These are phyloP conservation scores for Paratilapia polleni DNA, from an alignment of 2,113 vertebrate genomes.

Conservation along the genomic window DNA sequence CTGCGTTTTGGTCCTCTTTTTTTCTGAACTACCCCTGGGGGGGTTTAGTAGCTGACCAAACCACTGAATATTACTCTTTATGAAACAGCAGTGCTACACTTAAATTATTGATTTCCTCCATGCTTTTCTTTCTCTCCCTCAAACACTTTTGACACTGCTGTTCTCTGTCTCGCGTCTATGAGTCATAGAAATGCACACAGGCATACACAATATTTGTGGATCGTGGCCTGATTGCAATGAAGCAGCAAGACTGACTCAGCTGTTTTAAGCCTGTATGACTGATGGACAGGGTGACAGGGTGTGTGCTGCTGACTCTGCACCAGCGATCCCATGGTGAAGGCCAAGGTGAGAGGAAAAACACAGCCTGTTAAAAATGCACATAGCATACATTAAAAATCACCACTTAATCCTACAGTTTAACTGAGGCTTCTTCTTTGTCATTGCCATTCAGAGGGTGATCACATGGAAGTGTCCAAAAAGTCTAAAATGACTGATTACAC, in stretches of 20 bases:
- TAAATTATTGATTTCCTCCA: not conserved
- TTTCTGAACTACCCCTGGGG: not conserved
- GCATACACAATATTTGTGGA: slow-evolving; percentile 12
- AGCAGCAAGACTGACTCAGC: slow-evolving; percentile 64
- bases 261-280: slow-evolving; percentile 38
- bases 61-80: not conserved
- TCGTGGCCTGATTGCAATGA: slow-evolving; percentile 26
- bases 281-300: slow-evolving; percentile 57
- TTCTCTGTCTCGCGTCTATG: slow-evolving; percentile 3
- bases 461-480: not conserved
- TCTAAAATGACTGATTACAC: slow-evolving; percentile 28
- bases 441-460: slow-evolving; percentile 15
- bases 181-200: not conserved
- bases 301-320: slow-evolving; percentile 57
- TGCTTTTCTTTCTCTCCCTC: not conserved
- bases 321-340: slow-evolving; percentile 39
- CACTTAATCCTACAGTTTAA: slow-evolving; percentile 20
- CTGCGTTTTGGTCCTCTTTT: too few relatives aligned
- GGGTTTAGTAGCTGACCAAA: not conserved
- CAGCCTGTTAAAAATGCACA: slow-evolving; percentile 31
- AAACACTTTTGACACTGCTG: not conserved
- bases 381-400: slow-evolving; percentile 19
- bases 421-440: not conserved
- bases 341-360: slow-evolving; percentile 71
- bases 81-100: not conserved